Percentiles rank a stretch among this genome's conserved stretches.
Evolutionary conservation across 2,888 invertebrate genomes (phyloP).

Genomic region (Clusia tigrina): DNA sequence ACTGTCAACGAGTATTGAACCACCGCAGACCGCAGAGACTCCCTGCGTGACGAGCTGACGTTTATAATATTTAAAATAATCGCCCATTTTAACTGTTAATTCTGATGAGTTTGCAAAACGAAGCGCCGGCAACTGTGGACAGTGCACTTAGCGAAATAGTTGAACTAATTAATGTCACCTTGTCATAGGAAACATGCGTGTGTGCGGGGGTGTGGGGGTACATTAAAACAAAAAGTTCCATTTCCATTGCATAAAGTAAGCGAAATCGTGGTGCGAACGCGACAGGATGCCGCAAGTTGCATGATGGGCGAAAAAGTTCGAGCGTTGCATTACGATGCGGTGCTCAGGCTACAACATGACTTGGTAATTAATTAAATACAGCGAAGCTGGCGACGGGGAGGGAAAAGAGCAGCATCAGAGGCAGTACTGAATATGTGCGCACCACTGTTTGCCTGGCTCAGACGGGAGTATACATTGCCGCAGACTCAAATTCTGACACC

Average conservation of each 20-base stretch:
- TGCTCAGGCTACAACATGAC: constrained; percentile 28
- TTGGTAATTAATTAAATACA: constrained; percentile 45
- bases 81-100: no score
- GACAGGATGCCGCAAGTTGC: not conserved
- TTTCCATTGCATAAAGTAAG: not conserved
- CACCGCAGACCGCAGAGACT: no score
- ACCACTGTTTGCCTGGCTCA: not conserved
- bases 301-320: not conserved
- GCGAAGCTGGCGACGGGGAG: not conserved
- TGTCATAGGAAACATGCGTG: no score
- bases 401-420: not conserved
- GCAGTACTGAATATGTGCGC: not conserved
- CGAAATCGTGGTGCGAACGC: not conserved
- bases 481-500: no score
- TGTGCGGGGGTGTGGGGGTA: not conserved
- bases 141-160: no score
- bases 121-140: no score
- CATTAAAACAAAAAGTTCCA: not conserved
- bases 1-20: no score
- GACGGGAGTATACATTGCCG: not conserved
- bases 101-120: no score
- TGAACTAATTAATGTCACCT: no score
- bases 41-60: no score
- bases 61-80: no score
- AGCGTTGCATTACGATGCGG: constrained; percentile 12